Conservation (phyloP, 1,140 invertebrate genomes). For the Gonioctena quinquepunctata region DNA sequence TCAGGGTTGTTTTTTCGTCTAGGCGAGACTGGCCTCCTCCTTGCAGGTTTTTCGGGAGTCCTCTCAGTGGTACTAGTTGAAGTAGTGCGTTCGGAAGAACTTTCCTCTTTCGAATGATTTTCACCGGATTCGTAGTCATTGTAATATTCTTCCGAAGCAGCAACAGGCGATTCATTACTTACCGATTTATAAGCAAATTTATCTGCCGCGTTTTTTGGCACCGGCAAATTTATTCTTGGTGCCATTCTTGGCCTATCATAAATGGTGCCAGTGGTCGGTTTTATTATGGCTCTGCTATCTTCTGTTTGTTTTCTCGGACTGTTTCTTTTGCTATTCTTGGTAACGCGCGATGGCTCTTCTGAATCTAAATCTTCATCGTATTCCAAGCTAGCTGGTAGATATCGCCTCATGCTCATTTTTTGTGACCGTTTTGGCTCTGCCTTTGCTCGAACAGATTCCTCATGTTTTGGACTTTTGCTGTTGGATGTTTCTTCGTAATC, state of each 20-base stretch:
- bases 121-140: constrained; percentile 33
- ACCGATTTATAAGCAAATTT: constrained; percentile 70
- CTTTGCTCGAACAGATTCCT: not conserved
- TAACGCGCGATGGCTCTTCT: constrained; percentile 36
- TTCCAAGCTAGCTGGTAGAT: not conserved
- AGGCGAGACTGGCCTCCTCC: not conserved
- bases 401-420: constrained; percentile 21
- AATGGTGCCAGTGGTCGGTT: constrained; percentile 58
- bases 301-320: constrained; percentile 39
- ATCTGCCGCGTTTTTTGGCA: constrained; percentile 73
- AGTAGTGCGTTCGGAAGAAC: constrained; percentile 25
- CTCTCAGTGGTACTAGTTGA: not conserved
- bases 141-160: not conserved
- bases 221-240: constrained; percentile 77
- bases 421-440: not conserved
- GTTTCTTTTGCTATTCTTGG: constrained; percentile 41
- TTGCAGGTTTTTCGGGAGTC: constrained; percentile 25
- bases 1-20: not conserved
- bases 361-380: constrained; percentile 33
- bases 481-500: not conserved
- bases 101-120: no score
- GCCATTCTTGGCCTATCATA: constrained; percentile 72
- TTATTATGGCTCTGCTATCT: constrained; percentile 36
- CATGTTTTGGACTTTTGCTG: not conserved
- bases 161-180: not conserved